phyloP scores from a whole-genome alignment of 1,140 invertebrate genomes.

The Lucilia sericata region DNA sequence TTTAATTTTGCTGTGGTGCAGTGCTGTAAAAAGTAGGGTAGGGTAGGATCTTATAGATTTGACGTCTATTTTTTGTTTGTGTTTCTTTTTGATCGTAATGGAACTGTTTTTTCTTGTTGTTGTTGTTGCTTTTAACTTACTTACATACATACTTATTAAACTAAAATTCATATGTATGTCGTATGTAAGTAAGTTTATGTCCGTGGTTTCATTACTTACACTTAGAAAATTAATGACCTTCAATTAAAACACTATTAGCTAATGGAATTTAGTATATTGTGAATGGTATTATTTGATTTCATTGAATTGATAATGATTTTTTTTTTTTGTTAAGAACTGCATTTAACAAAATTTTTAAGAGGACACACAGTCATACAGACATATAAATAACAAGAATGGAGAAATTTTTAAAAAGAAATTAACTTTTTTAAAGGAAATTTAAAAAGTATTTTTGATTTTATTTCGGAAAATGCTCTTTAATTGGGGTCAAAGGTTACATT shows the following conservation, averaged over 20 bases:
- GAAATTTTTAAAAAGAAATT: too few species aligned
- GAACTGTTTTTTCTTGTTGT: neutral
- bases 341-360: too few species aligned
- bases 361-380: too few species aligned
- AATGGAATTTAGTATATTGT: neutral
- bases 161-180: neutral
- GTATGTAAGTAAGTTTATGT: neutral
- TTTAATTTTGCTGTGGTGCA: neutral
- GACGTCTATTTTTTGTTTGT: neutral
- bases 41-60: constrained; percentile 13
- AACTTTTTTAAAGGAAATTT: too few species aligned
- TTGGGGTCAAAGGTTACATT: too few species aligned
- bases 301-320: constrained; percentile 2
- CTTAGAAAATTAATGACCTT: constrained; percentile 24
- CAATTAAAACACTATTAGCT: constrained; percentile 5
- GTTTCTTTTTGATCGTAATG: neutral
- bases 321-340: too few species aligned
- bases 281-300: neutral
- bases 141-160: neutral
- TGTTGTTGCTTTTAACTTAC: neutral
- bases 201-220: neutral
- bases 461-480: too few species aligned
- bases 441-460: too few species aligned
- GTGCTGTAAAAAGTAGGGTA: constrained; percentile 22
- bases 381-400: too few species aligned